Evolutionary conservation across 2,113 vertebrate species (phyloP).

Genomic region (Melanotaenia duboulayi): DNA sequence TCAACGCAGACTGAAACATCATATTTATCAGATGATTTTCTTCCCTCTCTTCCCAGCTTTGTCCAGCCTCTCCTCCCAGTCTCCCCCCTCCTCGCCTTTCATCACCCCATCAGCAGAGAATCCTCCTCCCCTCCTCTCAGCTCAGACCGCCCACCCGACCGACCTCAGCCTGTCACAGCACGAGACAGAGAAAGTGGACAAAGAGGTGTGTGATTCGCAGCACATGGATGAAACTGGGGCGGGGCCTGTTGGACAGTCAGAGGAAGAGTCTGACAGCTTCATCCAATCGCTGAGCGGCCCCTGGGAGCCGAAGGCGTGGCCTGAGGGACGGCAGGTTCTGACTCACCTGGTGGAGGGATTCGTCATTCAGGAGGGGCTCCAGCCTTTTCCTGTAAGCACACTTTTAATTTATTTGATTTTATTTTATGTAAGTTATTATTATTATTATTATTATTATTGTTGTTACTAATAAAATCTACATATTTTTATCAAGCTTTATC

Average conservation of each 20-base stretch:
- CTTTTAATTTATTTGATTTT: neutral
- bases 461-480: too few relatives aligned
- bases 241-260: slow-evolving; percentile 51
- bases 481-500: too few relatives aligned
- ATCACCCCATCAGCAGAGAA: slow-evolving; percentile 53
- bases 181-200: neutral
- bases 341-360: slow-evolving; percentile 98
- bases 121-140: slow-evolving; percentile 47
- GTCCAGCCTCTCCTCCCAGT: slow-evolving; percentile 83
- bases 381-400: slow-evolving; percentile 92
- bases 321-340: slow-evolving; percentile 81
- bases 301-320: slow-evolving; percentile 72
- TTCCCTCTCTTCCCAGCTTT: slow-evolving; percentile 62
- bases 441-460: too few relatives aligned
- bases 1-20: too few relatives aligned
- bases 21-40: neutral
- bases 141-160: slow-evolving; percentile 70
- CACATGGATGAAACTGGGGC: neutral
- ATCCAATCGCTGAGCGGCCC: slow-evolving; percentile 33
- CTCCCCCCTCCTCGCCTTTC: slow-evolving; percentile 76
- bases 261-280: slow-evolving; percentile 36
- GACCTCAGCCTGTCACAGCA: slow-evolving; percentile 44
- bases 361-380: slow-evolving; percentile 96
- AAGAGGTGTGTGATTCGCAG: slow-evolving; percentile 13
- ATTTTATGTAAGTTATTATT: too few relatives aligned